Conservation (phyloP, 2,888 invertebrate species). For the Tenthredo livida region DNA sequence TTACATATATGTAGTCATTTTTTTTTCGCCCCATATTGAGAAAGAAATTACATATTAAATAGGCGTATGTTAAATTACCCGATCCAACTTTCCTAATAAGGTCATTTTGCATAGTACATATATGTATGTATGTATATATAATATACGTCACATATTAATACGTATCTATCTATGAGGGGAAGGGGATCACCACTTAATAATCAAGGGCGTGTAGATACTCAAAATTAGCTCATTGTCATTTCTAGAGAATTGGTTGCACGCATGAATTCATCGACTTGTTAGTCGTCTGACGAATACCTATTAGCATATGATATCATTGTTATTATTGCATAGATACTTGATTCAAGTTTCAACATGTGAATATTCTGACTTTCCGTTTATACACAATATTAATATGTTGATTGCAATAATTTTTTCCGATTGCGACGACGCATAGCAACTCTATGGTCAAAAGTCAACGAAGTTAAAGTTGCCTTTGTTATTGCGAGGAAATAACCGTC, state of each 20-base stretch:
- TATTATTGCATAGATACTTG: not conserved
- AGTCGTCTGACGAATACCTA: not conserved
- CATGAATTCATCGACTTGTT: not conserved
- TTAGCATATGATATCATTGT: not conserved
- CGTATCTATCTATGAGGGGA: not conserved
- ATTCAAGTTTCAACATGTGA: not conserved
- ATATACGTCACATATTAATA: too few relatives aligned
- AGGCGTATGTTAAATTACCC: not conserved
- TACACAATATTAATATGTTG: not conserved
- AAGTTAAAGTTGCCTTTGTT: not conserved
- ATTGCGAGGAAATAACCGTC: not conserved
- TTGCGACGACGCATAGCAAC: not conserved
- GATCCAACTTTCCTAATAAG: not conserved
- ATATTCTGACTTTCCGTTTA: not conserved
- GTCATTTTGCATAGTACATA: too few relatives aligned
- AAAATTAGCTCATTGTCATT: not conserved
- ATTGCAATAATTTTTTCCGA: not conserved
- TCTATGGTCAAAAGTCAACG: not conserved
- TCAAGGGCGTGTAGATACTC: not conserved
- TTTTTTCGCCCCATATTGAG: too few relatives aligned
- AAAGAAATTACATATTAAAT: too few relatives aligned
- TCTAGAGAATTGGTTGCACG: not conserved
- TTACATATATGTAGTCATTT: too few relatives aligned
- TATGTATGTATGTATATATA: too few relatives aligned
- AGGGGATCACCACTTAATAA: not conserved